Evolutionary conservation across 2,888 invertebrate species (phyloP), one percentile per base, ranked within the genome.

Genomic region (Pantelozetes paolii): DNA sequence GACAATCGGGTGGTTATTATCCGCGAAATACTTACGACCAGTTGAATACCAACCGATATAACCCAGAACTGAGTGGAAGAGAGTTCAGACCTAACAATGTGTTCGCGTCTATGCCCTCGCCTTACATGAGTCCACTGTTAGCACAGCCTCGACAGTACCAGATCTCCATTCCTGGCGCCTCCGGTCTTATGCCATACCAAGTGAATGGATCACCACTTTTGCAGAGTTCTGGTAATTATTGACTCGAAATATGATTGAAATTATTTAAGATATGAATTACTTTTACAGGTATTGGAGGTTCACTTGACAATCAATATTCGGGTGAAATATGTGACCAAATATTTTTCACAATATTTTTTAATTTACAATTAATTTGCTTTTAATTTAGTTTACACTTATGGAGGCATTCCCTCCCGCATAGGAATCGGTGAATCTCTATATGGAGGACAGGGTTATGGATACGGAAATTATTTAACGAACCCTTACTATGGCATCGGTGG

Each of bases 81-180:
- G 67, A 67, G 67, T 40, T 67, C 23, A 67, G 67, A 67, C 67
- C 67, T 23, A 40, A 20, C 67, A 67, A 67, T 67, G 40, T 67
- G 20, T 67, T 67, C 32, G 23, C 42, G 40, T 36, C 67, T 6
- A 23, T 42, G 32, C 67, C 67, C 20, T n/a, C 67, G 26, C 40
- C 67, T 23, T 67, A 36, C 6, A 3, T 40, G 5, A 40, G 26
- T 8, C 67, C 67, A 13, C 18, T 67, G 42, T 18, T 67, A 26
- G 67, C 67, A 18, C 67, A 67, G 20, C 67, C n/a, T 2, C n/a
- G 67, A 67, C 67, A 67, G 23, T 67, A 67, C 26, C 42, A 64
- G 30, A n/a, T 67, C 28, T 59, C 59, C 1, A 5, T 28, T 8
- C 30, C 30, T 40, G 42, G 67, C 1, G 20, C 20, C 9, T 20